Conservation (phyloP, 2,888 invertebrate genomes). For the Diplolepis rosae region DNA sequence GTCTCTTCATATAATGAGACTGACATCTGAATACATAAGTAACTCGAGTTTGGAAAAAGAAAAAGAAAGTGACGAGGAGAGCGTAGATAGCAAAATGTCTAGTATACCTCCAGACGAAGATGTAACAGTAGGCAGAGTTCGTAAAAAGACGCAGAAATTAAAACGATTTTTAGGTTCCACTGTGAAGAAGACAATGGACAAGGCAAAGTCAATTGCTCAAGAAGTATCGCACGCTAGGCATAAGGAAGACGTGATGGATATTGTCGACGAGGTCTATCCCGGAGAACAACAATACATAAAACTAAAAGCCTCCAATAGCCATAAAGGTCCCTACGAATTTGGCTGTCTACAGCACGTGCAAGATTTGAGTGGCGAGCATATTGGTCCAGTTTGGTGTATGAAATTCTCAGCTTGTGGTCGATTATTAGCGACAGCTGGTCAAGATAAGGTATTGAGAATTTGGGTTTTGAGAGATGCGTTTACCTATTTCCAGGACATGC, state of each 20-base stretch:
- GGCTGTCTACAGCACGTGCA: slow-evolving; percentile 92
- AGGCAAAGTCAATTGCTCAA: slow-evolving; percentile 91
- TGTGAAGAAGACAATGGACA: slow-evolving; percentile 92
- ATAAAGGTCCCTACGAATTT: slow-evolving; percentile 98
- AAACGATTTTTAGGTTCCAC: slow-evolving; percentile 91
- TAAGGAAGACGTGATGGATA: slow-evolving; percentile 89
- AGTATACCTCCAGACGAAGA: slow-evolving; percentile 76
- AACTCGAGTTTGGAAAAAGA: slow-evolving; percentile 79
- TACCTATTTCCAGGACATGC: slow-evolving; percentile 95
- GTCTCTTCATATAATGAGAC: slow-evolving; percentile 93
- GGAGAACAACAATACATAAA: slow-evolving; percentile 85
- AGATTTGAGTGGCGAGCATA: slow-evolving; percentile 88
- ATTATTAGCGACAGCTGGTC: slow-evolving; percentile 96
- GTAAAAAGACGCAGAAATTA: slow-evolving; percentile 77
- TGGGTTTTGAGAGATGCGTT: slow-evolving; percentile 96
- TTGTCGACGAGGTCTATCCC: slow-evolving; percentile 86
- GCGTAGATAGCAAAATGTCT: slow-evolving; percentile 80
- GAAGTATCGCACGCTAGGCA: slow-evolving; percentile 92
- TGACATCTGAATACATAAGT: slow-evolving; percentile 92
- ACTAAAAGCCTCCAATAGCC: slow-evolving; percentile 94
- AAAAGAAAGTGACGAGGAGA: slow-evolving; percentile 86
- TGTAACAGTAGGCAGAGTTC: slow-evolving; percentile 74
- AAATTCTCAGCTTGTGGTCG: slow-evolving; percentile 97
- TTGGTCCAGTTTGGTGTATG: slow-evolving; percentile 98
- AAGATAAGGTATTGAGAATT: slow-evolving; percentile 93